Percentiles rank a stretch among this genome's conserved stretches.
These are phyloP conservation scores for Zygothrica quintamaculata DNA, from an alignment of 2,888 invertebrate genomes.

Conservation along the genomic window DNA sequence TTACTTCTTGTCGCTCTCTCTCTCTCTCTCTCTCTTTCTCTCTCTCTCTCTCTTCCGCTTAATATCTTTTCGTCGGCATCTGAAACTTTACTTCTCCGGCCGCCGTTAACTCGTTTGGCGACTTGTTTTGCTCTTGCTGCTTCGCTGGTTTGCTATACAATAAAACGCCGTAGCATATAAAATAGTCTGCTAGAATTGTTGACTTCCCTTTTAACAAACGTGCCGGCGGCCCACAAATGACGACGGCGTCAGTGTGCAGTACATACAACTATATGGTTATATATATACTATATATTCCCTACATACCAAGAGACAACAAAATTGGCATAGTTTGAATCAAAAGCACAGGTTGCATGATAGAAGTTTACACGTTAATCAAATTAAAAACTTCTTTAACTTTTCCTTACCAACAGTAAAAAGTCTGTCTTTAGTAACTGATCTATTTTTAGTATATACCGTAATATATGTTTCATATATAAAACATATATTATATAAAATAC, in stretches of 20 bases:
- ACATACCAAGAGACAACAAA: conserved; percentile 14
- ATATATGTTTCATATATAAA: too few relatives aligned
- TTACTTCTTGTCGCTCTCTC: conserved; percentile 16
- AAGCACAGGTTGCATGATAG: not conserved
- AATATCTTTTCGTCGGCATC: conserved; percentile 44
- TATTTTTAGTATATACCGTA: too few relatives aligned
- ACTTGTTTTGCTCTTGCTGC: conserved; percentile 57
- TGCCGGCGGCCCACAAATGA: conserved; percentile 47
- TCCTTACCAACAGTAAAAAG: too few relatives aligned
- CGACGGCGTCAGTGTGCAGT: conserved; percentile 42
- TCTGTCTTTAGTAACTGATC: too few relatives aligned
- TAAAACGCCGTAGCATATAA: conserved; percentile 50
- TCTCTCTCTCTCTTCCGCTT: too few relatives aligned
- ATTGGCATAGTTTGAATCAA: conserved; percentile 22
- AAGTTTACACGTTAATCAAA: not conserved
- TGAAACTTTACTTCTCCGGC: conserved; percentile 39
- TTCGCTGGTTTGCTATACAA: too few relatives aligned
- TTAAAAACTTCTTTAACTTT: too few relatives aligned
- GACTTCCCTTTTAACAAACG: conserved; percentile 53
- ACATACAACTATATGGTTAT: conserved; percentile 16
- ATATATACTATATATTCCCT: conserved; percentile 8
- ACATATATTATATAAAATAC: too few relatives aligned
- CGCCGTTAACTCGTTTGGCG: conserved; percentile 67
- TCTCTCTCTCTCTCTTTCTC: conserved; percentile 8
- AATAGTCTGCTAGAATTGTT: conserved; percentile 62